Base-by-base conservation (phyloP, 2,888 invertebrate genomes). In the Eupithecia tripunctaria region DNA sequence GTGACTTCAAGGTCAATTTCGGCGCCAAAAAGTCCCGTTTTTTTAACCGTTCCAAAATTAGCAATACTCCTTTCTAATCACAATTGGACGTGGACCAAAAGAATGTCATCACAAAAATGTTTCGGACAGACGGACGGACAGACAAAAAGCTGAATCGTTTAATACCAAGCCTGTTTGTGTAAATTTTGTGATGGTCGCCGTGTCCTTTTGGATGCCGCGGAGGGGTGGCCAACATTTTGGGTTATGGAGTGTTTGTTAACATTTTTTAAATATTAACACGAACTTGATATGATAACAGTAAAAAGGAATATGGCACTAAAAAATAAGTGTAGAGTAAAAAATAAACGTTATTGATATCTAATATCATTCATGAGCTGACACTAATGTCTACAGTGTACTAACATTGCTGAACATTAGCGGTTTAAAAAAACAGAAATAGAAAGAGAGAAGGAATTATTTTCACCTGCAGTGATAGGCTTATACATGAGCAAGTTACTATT, bases 161-260 rank as follows among this genome's bases (percentile, higher is more conserved):
- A 88, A 93, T 93, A 92, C 89, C 85, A 85, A 82, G 84, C 84
- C 85, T 84, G 89, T 85, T 91, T 92, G 92, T 92, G 92, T 93
- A 92, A 91, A 93, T 92, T 92, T 93, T 88, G 80, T 85, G 82
- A 90, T 91, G 90, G 91, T 86, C 79, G 74, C 73, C 78, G 80
- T 79, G 83, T 80, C 82, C 82, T 83, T 84, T 82, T 69, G 80
- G 78, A 82, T 79, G 81, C 80, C 82, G 81, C 82, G 80, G 80
- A 78, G 86, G 70, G 78, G 78, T 76, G 6, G 18, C 6, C 69
- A 84, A 86, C 82, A 68, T 79, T 81, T 77, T 70, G 36, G 38
- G 14, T 38, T 29, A 60, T 1, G 59, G 27, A 6, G 63, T 41
- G 64, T 64, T 18, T 21, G n/a, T 47, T n/a, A 47, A 41, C 5